Percentiles rank a stretch among this genome's conserved stretches.
Evolutionary conservation across 1,140 invertebrate species (phyloP).

Genomic region (Plectrocnemia conspersa): DNA sequence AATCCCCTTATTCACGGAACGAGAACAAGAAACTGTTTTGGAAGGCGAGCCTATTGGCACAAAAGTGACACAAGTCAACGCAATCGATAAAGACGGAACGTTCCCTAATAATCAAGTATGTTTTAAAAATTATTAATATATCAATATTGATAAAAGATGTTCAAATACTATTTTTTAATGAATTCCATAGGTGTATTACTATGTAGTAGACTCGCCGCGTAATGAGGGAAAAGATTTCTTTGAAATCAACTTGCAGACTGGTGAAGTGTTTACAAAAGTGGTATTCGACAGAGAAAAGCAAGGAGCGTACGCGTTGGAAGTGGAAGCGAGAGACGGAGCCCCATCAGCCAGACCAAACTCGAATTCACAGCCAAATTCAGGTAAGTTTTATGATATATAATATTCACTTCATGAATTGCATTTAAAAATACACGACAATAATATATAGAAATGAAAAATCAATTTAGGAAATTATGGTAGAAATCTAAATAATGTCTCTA

Average conservation of each 20-base stretch:
- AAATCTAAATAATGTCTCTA: no score
- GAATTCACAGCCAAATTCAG: conserved; percentile 85
- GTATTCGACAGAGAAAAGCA: conserved; percentile 94
- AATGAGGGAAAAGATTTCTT: conserved; percentile 93
- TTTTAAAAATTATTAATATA: conserved; percentile 13
- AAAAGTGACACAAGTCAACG: conserved; percentile 93
- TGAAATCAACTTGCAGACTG: conserved; percentile 88
- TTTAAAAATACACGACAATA: no score
- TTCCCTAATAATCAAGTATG: conserved; percentile 88
- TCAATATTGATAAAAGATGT: not conserved
- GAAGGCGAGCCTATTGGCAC: conserved; percentile 92
- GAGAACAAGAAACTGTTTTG: conserved; percentile 89
- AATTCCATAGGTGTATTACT: conserved; percentile 73
- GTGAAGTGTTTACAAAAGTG: conserved; percentile 89
- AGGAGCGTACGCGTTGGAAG: conserved; percentile 88
- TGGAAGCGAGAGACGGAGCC: conserved; percentile 88
- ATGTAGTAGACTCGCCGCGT: conserved; percentile 80
- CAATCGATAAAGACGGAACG: conserved; percentile 94
- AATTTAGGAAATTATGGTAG: no score
- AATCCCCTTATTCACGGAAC: conserved; percentile 90
- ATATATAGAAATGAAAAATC: no score
- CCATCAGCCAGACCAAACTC: conserved; percentile 88
- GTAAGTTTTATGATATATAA: conserved; percentile 57
- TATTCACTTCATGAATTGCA: no score
- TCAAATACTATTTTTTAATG: conserved; percentile 2